Conservation (phyloP, 2,888 invertebrate genomes). For the Temnothorax ravouxi region DNA sequence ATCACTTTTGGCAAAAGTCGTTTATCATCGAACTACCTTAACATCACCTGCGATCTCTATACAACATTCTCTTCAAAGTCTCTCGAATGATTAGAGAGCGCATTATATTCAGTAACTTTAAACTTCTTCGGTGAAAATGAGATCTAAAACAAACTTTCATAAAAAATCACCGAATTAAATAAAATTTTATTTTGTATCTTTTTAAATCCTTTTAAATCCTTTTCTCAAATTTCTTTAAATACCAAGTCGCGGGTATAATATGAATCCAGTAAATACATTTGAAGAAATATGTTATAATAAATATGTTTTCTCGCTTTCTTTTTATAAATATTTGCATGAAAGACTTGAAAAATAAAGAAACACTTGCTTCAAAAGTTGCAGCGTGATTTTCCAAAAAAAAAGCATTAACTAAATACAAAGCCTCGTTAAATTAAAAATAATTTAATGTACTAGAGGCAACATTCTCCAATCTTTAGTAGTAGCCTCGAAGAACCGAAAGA, state of each 20-base stretch:
- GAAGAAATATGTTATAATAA: not conserved
- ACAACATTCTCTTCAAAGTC: not conserved
- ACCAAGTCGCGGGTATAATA: not conserved
- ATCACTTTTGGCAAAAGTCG: too few relatives aligned
- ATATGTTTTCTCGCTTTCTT: not conserved
- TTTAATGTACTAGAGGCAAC: not conserved
- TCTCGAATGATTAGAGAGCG: not conserved
- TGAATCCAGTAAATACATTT: not conserved
- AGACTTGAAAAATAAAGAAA: not conserved
- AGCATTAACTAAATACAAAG: not conserved
- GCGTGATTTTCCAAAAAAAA: not conserved
- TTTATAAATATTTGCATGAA: not conserved
- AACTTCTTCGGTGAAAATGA: not conserved
- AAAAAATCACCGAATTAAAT: not conserved
- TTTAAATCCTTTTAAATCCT: not conserved
- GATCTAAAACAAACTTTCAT: not conserved
- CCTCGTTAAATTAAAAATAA: slow-evolving; percentile 20
- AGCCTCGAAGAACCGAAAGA: not conserved
- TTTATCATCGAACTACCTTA: too few relatives aligned
- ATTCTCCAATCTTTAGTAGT: slow-evolving; percentile 14
- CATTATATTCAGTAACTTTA: not conserved
- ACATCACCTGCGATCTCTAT: not conserved
- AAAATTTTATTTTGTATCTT: not conserved
- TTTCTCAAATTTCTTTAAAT: not conserved
- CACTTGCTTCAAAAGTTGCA: not conserved